Percentiles rank a stretch among this genome's conserved stretches.
These are phyloP conservation scores for Euclidia mi DNA, from an alignment of 2,888 invertebrate species.

Conservation along the genomic window DNA sequence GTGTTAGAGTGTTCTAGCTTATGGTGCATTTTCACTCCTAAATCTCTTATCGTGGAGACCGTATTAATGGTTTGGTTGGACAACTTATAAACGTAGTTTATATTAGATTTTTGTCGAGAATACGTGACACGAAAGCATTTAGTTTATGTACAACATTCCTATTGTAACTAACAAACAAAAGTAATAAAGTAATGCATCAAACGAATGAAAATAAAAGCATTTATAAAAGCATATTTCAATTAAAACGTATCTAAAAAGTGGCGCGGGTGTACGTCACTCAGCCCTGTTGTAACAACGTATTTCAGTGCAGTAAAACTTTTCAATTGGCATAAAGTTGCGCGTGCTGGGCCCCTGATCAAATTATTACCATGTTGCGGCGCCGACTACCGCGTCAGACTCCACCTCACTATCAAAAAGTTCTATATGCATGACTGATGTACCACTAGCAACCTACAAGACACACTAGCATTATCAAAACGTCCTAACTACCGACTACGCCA, in stretches of 20 bases:
- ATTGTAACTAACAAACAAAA: conserved; percentile 13
- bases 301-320: conserved; percentile 81
- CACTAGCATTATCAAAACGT: conserved; percentile 54
- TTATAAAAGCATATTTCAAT: conserved; percentile 50
- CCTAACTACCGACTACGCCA: conserved; percentile 46
- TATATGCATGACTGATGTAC: conserved; percentile 51
- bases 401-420: conserved; percentile 61
- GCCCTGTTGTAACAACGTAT: conserved; percentile 61
- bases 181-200: conserved; percentile 37
- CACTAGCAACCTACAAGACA: conserved; percentile 37
- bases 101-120: no score
- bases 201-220: conserved; percentile 24
- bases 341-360: conserved; percentile 84
- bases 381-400: conserved; percentile 71
- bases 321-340: conserved; percentile 82
- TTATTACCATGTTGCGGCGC: conserved; percentile 86
- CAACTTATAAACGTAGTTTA: no score
- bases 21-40: no score
- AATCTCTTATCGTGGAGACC: no score
- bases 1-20: no score
- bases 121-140: no score
- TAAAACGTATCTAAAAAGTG: conserved; percentile 57
- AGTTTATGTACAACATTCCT: background rate
- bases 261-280: conserved; percentile 62
- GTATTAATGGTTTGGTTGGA: no score